Base-by-base conservation (phyloP, 2,888 invertebrate genomes). In the Dromius quadrimaculatus region DNA sequence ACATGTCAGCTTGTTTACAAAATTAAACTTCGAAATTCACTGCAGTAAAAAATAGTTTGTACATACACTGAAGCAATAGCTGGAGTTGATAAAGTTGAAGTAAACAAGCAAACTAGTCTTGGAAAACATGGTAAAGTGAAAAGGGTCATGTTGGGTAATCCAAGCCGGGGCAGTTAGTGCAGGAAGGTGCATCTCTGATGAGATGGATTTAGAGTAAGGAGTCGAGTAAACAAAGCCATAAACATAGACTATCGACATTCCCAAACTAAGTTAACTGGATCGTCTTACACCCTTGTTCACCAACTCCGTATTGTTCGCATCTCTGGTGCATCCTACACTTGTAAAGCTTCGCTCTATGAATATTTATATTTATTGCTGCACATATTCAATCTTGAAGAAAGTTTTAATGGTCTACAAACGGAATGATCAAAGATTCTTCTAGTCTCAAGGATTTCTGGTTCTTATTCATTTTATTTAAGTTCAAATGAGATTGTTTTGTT, bases 151-250 rank as follows among this genome's bases (percentile, higher is more conserved):
- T 32, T 59, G 45, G 59, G 68, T 68, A 68, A 68, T 38, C 41
- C 43, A 41, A 68, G 28, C 43, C 43, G 43, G 17, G 43, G 32
- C 57, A 43, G 68, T 68, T 68, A 68, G 68, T 68, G 68, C 68
- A 68, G 70, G 70, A 62, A 62, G 62, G 62, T 62, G 70, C 62
- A 62, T 70, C 62, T 20, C 36, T 62, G 62, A 62, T 62, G 62
- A 70, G 70, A 70, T 61, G 70, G 62, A 62, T 47, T 36, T 23
- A 38, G 36, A 78, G 79, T 79, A 79, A 77, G 76, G 72, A 75
- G 73, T 62, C 73, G 71, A 78, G 81, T 81, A 81, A 81, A 81
- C 81, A 81, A 81, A 81, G 79, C 80, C 76, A 81, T 81, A 81
- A 81, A 81, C 81, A 80, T 69, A 23, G 59, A 15, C 66, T 54